Conservation (phyloP, 2,888 invertebrate genomes). For the Microctonus brassicae region DNA sequence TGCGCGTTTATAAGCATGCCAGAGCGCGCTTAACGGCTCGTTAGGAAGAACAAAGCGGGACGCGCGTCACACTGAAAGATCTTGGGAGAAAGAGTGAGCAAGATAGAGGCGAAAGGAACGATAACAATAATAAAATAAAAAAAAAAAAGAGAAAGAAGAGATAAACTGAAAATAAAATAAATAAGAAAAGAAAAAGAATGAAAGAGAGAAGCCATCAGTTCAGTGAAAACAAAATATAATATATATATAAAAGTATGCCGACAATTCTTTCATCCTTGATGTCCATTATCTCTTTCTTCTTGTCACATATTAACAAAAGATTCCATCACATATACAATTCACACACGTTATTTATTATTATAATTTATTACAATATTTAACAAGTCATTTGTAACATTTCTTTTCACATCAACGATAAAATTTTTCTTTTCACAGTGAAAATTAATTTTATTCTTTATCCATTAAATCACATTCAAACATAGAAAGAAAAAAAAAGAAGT, state of each 20-base stretch:
- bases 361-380: neutral
- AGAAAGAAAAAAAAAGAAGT: neutral
- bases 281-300: neutral
- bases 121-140: neutral
- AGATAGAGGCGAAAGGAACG: neutral
- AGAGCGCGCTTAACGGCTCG: constrained; percentile 42
- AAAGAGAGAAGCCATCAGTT: neutral
- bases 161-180: neutral
- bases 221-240: constrained; percentile 10
- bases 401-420: neutral
- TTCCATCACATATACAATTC: constrained; percentile 1
- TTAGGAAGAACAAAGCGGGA: constrained; percentile 43
- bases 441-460: neutral
- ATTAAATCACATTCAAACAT: neutral
- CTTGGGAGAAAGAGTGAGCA: neutral
- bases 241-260: neutral
- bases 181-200: neutral
- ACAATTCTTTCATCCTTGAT: neutral
- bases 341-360: neutral
- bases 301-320: constrained; percentile 26
- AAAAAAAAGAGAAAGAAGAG: neutral
- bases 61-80: constrained; percentile 24
- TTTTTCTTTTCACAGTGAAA: neutral
- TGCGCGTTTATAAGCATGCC: constrained; percentile 18
- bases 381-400: neutral